Evolutionary conservation across 2,797 vertebrate genomes (phyloP).

Genomic region (Sardinella longiceps): DNA sequence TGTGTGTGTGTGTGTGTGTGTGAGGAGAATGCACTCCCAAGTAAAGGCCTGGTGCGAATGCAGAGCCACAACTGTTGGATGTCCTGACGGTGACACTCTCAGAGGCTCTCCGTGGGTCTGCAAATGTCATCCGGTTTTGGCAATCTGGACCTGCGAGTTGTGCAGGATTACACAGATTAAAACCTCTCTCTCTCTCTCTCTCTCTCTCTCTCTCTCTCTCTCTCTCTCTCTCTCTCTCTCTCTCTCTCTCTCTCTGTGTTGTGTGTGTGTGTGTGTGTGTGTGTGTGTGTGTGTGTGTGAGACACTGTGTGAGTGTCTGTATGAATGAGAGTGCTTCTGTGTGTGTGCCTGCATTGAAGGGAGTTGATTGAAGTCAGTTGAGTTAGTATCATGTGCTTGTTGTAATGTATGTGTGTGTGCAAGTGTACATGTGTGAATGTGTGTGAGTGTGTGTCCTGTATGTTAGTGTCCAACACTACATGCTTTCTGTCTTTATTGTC

Average conservation of each 20-base stretch:
- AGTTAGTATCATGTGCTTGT: slow-evolving; percentile 32
- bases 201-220: background rate
- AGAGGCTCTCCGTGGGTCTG: background rate
- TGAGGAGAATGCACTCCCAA: no score
- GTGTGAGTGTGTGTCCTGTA: slow-evolving; percentile 24
- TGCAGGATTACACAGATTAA: slow-evolving; percentile 15
- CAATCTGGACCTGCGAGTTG: background rate
- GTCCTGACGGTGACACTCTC: background rate
- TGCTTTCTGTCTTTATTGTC: background rate
- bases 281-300: slow-evolving; percentile 3
- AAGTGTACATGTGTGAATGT: background rate
- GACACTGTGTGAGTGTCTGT: background rate
- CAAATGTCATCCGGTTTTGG: slow-evolving; percentile 8
- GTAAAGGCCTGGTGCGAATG: background rate
- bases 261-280: slow-evolving; percentile 4
- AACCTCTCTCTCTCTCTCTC: no score
- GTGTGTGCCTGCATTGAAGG: background rate
- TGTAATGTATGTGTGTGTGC: slow-evolving; percentile 18
- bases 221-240: no score
- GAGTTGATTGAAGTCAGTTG: no score
- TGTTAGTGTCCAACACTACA: background rate
- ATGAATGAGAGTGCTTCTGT: background rate
- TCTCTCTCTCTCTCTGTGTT: background rate
- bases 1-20: background rate
- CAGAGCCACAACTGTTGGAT: background rate